Percentiles rank a stretch among this genome's conserved stretches.
phyloP scores from a whole-genome alignment of 2,797 vertebrate genomes.

The Centropyge bicolor region DNA sequence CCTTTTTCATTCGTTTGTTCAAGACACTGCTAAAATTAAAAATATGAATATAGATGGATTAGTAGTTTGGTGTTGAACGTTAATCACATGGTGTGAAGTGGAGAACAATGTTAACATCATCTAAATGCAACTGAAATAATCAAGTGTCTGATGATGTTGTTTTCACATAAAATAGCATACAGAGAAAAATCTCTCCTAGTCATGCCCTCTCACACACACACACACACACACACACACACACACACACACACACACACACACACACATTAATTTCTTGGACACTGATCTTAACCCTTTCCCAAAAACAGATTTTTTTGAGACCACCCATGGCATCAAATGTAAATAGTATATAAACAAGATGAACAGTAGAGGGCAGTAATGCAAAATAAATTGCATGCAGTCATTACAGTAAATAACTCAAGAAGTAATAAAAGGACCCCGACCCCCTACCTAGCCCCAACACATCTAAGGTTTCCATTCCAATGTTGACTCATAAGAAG shows the following conservation, averaged over 20 bases:
- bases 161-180: background rate
- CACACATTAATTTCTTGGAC: background rate
- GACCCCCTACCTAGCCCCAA: background rate
- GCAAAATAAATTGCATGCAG: background rate
- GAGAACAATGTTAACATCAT: background rate
- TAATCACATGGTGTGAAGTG: background rate
- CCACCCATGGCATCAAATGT: background rate
- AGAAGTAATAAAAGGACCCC: background rate
- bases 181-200: background rate
- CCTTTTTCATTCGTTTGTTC: background rate
- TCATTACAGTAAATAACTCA: background rate
- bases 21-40: background rate
- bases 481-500: background rate
- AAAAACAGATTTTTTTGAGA: background rate
- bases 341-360: background rate
- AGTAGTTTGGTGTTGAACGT: background rate
- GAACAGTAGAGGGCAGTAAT: slow-evolving; percentile 22
- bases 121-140: background rate
- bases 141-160: background rate
- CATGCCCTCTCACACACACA: background rate
- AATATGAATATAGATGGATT: background rate
- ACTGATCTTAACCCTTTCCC: background rate
- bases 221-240: background rate
- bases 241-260: background rate
- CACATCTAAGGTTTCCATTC: background rate